Conservation (phyloP, 2,888 invertebrate species). For the Hydropsyche betteni region DNA sequence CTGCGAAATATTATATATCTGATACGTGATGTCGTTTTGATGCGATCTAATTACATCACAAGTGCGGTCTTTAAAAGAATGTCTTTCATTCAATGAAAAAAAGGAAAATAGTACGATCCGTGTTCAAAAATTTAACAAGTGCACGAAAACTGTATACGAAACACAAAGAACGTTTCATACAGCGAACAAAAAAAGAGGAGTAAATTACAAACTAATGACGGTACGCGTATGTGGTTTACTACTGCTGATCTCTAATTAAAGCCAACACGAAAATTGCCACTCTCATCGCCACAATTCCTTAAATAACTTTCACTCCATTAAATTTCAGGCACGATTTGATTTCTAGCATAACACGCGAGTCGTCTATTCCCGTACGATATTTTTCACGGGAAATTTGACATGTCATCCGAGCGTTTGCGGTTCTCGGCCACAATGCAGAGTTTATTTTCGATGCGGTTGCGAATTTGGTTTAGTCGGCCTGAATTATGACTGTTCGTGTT, state of each 20-base stretch:
- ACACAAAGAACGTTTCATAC: background rate
- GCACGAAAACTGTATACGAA: background rate
- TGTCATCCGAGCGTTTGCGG: background rate
- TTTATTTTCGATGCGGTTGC: background rate
- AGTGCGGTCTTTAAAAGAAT: too few relatives aligned
- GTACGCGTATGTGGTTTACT: conserved; percentile 5
- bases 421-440: too few relatives aligned
- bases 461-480: background rate
- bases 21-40: too few relatives aligned
- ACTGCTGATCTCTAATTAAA: background rate
- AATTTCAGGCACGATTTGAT: too few relatives aligned
- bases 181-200: background rate
- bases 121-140: background rate
- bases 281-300: conserved; percentile 6
- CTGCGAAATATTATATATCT: too few relatives aligned
- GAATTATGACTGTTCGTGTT: background rate
- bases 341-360: background rate
- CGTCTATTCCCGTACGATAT: background rate
- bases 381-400: conserved; percentile 5
- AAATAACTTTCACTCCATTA: background rate
- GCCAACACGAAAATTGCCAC: conserved; percentile 14
- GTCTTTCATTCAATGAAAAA: background rate
- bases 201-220: conserved; percentile 28
- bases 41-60: too few relatives aligned
- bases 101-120: background rate